Evolutionary conservation across 1,140 invertebrate species (phyloP).

Genomic region (Tenebrio molitor): DNA sequence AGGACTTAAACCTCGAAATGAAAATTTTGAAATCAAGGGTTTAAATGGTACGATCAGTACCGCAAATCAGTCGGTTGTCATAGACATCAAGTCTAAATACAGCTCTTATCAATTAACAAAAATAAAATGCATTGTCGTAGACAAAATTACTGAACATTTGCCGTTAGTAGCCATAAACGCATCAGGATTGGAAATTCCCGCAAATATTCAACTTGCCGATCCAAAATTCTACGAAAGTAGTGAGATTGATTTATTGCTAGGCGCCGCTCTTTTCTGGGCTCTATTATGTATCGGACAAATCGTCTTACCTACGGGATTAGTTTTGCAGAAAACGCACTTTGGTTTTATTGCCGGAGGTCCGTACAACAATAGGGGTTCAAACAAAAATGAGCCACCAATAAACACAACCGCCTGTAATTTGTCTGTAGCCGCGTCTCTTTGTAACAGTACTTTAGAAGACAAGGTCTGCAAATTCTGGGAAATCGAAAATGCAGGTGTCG

Average conservation of each 20-base stretch:
- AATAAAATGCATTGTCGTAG: too few relatives aligned
- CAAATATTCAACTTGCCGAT: constrained; percentile 60
- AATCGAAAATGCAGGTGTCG: constrained; percentile 7
- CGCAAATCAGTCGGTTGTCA: neutral
- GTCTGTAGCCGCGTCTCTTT: too few relatives aligned
- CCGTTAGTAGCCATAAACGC: constrained; percentile 11
- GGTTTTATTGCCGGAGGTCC: constrained; percentile 38
- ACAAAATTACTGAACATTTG: constrained; percentile 36
- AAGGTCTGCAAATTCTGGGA: too few relatives aligned
- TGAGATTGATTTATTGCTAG: constrained; percentile 58
- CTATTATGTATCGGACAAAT: constrained; percentile 55
- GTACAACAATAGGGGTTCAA: neutral
- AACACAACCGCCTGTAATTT: neutral
- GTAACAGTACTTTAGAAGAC: constrained; percentile 1
- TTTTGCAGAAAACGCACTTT: too few relatives aligned
- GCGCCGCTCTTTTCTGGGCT: constrained; percentile 56
- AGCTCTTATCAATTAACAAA: neutral
- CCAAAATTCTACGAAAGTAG: too few relatives aligned
- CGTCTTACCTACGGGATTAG: too few relatives aligned
- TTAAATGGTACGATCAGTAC: neutral
- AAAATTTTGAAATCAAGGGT: constrained; percentile 5
- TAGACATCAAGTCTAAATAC: constrained; percentile 12
- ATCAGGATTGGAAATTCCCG: constrained; percentile 51
- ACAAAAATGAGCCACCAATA: neutral
- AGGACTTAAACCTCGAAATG: neutral